phyloP scores from a whole-genome alignment of 2,797 vertebrate genomes.

The Mallotus villosus region DNA sequence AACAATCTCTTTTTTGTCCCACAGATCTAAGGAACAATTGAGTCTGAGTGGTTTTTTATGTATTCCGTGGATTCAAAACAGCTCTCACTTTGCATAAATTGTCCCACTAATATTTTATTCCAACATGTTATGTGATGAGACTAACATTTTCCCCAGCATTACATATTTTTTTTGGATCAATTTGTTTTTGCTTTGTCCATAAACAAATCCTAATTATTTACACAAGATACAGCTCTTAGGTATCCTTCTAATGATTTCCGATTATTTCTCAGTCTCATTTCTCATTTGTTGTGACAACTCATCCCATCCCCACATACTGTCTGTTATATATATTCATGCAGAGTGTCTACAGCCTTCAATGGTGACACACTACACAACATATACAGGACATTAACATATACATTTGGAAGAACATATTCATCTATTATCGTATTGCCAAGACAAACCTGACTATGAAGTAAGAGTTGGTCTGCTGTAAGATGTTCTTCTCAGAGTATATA shows the following conservation, averaged over 20 bases:
- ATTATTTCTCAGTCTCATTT: no score
- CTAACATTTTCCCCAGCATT: no score
- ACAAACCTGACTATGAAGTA: conserved; percentile 76
- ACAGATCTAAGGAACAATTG: conserved; percentile 16
- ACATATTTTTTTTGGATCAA: no score
- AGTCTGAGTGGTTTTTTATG: conserved; percentile 15
- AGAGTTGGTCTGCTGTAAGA: conserved; percentile 75
- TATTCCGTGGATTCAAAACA: conserved; percentile 17
- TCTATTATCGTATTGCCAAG: neutral
- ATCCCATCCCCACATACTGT: neutral
- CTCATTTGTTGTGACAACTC: no score
- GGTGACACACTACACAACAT: neutral
- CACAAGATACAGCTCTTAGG: no score
- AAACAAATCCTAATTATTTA: no score
- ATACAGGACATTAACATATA: neutral
- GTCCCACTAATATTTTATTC: conserved; percentile 10
- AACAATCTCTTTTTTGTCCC: conserved; percentile 8
- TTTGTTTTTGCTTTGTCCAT: no score
- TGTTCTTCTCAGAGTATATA: conserved; percentile 81
- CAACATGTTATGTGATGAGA: neutral
- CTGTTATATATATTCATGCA: neutral
- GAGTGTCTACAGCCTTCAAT: neutral
- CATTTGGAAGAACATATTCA: neutral
- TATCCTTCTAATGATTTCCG: no score
- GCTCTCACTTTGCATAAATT: conserved; percentile 12